Evolutionary conservation across 1,140 invertebrate species (phyloP).

Genomic region (Platorchestia sp.): DNA sequence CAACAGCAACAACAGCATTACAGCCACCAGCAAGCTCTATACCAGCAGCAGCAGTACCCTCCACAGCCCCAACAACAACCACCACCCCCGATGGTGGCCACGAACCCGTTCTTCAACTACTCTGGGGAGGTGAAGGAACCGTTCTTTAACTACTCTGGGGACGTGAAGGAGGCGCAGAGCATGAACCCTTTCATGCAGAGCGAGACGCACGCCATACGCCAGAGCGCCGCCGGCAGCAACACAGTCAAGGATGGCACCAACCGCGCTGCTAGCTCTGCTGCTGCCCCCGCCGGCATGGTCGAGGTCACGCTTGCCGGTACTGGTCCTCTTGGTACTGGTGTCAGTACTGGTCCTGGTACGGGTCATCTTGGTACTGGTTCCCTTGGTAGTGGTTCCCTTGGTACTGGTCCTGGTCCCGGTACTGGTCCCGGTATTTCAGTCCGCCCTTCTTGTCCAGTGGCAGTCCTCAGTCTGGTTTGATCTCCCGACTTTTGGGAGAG

Average conservation of each 20-base stretch:
- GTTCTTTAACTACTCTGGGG: slow-evolving; percentile 34
- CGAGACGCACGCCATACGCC: slow-evolving; percentile 49
- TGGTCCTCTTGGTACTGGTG: neutral
- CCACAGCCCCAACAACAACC: neutral
- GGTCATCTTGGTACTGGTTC: slow-evolving; percentile 19
- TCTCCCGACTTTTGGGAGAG: neutral
- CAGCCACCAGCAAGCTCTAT: neutral
- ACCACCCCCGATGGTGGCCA: slow-evolving; percentile 16
- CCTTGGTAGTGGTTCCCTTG: neutral
- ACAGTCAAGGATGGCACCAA: slow-evolving; percentile 41
- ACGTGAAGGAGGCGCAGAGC: neutral
- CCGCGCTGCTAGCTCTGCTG: neutral
- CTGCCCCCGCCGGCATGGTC: slow-evolving; percentile 52
- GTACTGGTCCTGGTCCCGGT: too few relatives aligned
- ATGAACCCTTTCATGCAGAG: slow-evolving; percentile 16
- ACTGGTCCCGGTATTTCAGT: too few relatives aligned
- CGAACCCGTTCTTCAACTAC: slow-evolving; percentile 13
- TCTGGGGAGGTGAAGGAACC: neutral
- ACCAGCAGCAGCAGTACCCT: neutral
- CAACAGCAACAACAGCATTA: neutral
- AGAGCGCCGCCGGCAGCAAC: slow-evolving; percentile 52
- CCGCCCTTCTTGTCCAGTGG: neutral
- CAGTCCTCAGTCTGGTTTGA: neutral
- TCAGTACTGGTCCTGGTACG: too few relatives aligned
- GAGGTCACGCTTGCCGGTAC: slow-evolving; percentile 56